phyloP scores from a whole-genome alignment of 2,888 invertebrate species.

The Gasteruption jaculator region DNA sequence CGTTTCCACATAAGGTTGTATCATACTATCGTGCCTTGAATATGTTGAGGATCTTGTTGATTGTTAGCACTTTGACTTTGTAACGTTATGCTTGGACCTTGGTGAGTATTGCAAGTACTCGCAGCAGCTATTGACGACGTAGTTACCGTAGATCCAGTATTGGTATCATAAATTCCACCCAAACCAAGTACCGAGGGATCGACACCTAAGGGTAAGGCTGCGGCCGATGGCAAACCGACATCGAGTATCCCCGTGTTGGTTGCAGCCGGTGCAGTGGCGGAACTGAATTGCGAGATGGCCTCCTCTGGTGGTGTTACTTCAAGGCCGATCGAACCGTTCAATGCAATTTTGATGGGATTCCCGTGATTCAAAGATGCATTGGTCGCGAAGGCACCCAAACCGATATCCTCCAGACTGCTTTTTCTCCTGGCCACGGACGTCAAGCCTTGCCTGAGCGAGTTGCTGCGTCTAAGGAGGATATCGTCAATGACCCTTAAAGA shows the following conservation, averaged over 20 bases:
- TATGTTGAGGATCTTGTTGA: conserved; percentile 65
- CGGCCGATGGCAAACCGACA: conserved; percentile 51
- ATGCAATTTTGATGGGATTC: conserved; percentile 80
- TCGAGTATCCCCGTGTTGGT: conserved; percentile 57
- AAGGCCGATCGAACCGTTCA: conserved; percentile 81
- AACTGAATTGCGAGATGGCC: conserved; percentile 47
- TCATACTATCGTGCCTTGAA: conserved; percentile 92
- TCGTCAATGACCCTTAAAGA: conserved; percentile 84
- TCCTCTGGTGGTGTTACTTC: conserved; percentile 63
- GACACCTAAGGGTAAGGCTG: conserved; percentile 26
- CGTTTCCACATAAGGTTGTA: conserved; percentile 92
- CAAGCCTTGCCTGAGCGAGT: conserved; percentile 78
- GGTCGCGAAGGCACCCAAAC: conserved; percentile 63
- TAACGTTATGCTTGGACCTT: conserved; percentile 49
- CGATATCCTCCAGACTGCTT: conserved; percentile 82
- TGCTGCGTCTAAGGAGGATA: conserved; percentile 75
- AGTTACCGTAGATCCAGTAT: too few species aligned
- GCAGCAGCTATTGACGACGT: too few species aligned
- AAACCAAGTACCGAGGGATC: conserved; percentile 33
- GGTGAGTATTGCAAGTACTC: too few species aligned
- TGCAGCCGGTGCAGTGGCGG: conserved; percentile 45
- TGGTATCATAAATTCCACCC: conserved; percentile 56
- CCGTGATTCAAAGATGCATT: conserved; percentile 65
- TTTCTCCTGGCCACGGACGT: conserved; percentile 68
- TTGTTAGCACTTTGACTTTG: conserved; percentile 33